Base-by-base conservation (phyloP, 2,113 vertebrate genomes). In the Trogon surrucura region DNA sequence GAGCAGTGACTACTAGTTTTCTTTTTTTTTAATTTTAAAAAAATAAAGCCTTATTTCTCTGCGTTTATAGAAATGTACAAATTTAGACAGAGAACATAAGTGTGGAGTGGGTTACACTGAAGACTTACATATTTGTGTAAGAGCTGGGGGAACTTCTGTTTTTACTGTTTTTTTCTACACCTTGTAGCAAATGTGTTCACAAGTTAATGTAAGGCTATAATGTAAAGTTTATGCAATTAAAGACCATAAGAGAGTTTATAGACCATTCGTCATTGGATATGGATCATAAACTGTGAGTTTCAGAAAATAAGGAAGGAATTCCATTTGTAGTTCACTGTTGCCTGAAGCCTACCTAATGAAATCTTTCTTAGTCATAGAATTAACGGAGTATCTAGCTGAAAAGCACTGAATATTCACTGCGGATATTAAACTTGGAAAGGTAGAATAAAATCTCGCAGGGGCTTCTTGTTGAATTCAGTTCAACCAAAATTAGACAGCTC, bases 331-430 rank as follows among this genome's bases (percentile, higher is more conserved):
- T 71, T 97, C 96, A 95, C 93, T 98, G 96, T 98, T 97, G 97
- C 97, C 96, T 98, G 97, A 98, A 98, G 97, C 97, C 85, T 96
- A 96, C 97, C 97, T 97, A 98, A 98, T 98, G 97, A 97, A 97
- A 97, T 97, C 96, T 98, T 97, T 97, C 96, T 96, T 96, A 97
- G 96, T 97, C 96, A 92, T 51, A 97, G 97, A 98, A 97, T 97
- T 98, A 98, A 97, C 95, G 96, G 96, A 95, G 93, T 97, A 96
- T 95, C 96, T 97, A 97, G 92, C 91, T 96, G 95, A 97, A 97
- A 97, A 97, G 90, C 94, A 85, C 80, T 97, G 97, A 97, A 95
- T 96, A 97, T 97, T 97, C 96, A 87, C 81, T 94, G 51, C 96
- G 97, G 96, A 91, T 97, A 91, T 92, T 96, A 96, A 97, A 96